These are phyloP conservation scores for Augochlora pura DNA, from an alignment of 1,140 invertebrate genomes.

Conservation along the genomic window DNA sequence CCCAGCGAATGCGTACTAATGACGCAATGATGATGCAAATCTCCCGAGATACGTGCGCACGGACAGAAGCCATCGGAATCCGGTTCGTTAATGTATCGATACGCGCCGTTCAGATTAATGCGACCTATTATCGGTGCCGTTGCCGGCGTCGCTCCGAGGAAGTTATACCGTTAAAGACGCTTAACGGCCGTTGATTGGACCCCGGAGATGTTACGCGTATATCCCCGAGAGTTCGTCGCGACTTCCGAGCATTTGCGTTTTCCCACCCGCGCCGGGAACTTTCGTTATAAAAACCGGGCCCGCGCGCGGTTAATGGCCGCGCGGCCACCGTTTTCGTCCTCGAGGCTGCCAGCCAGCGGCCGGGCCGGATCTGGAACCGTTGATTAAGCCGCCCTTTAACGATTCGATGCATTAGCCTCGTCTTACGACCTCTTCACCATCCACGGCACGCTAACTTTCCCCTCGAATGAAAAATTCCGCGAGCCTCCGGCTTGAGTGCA, in stretches of 20 bases:
- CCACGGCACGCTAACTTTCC: background rate
- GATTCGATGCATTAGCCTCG: background rate
- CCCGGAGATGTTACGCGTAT: background rate
- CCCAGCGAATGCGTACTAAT: slow-evolving; percentile 35
- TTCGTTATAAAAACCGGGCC: background rate
- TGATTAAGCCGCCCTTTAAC: background rate
- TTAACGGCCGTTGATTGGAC: background rate
- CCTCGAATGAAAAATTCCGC: background rate
- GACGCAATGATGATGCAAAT: slow-evolving; percentile 46
- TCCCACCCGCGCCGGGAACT: background rate
- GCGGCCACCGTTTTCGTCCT: background rate
- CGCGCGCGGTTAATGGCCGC: background rate
- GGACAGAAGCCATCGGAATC: slow-evolving; percentile 27
- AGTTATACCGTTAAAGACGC: slow-evolving; percentile 20
- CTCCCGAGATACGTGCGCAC: slow-evolving; percentile 28
- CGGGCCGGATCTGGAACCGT: background rate
- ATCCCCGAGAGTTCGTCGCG: background rate
- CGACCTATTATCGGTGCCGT: background rate
- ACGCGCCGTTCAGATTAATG: slow-evolving; percentile 8
- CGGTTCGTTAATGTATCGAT: slow-evolving; percentile 38
- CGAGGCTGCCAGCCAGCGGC: background rate
- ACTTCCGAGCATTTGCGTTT: background rate
- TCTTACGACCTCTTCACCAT: background rate
- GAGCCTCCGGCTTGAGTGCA: background rate
- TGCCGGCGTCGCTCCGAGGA: background rate